A percentile compares a stretch with the other conserved stretches of the same genome.
phyloP scores from a whole-genome alignment of 2,888 invertebrate genomes.

The Sceliomorpha sp. region DNA sequence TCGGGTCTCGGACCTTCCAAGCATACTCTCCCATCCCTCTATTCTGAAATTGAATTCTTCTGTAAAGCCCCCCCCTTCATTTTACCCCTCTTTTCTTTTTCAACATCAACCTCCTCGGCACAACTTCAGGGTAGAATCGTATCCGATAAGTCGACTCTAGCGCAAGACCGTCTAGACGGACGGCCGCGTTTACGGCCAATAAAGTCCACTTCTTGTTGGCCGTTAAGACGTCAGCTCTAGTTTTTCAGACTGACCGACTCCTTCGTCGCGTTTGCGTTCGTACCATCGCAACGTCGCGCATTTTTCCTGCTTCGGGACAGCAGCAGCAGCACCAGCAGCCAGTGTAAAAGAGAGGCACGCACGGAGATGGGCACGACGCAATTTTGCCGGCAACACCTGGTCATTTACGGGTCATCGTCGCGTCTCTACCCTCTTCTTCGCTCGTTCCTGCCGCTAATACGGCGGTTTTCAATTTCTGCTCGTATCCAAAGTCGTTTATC shows the following conservation, averaged over 20 bases:
- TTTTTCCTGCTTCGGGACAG: constrained; percentile 8
- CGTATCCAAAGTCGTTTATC: no score
- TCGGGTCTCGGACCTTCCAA: no score
- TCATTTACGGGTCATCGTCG: constrained; percentile 15
- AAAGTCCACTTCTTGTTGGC: constrained; percentile 76
- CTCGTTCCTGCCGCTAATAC: constrained; percentile 10
- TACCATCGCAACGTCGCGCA: constrained; percentile 39
- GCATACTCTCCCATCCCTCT: no score
- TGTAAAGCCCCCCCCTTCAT: constrained; percentile 52
- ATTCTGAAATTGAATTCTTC: constrained; percentile 46
- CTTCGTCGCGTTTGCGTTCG: constrained; percentile 49
- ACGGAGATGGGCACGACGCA: constrained; percentile 54
- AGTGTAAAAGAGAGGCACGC: constrained; percentile 9
- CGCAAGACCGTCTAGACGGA: constrained; percentile 69
- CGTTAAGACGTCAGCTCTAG: constrained; percentile 77
- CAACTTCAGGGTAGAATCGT: constrained; percentile 44
- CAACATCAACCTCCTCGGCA: no score
- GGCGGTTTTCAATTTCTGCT: constrained; percentile 1
- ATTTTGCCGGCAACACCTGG: constrained; percentile 59
- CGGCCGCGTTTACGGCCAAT: constrained; percentile 76
- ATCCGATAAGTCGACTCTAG: constrained; percentile 36
- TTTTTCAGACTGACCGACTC: constrained; percentile 69
- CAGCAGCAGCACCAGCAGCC: no score
- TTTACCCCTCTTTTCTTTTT: no score
- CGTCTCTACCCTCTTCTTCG: constrained; percentile 22